Evolutionary conservation across 2,888 invertebrate genomes (phyloP).

Genomic region (Pogonocherus hispidulus): DNA sequence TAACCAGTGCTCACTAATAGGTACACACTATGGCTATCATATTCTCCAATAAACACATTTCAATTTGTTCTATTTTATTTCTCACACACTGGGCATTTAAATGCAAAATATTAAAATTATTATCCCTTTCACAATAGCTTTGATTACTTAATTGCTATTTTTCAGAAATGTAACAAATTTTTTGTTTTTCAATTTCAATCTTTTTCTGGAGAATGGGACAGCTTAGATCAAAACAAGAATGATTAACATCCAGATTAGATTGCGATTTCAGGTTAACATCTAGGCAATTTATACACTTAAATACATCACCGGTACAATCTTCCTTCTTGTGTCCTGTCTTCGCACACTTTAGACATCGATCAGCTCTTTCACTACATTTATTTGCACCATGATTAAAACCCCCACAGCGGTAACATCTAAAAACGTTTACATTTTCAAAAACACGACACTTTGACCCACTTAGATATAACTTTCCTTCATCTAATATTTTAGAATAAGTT

Average conservation of each 20-base stretch:
- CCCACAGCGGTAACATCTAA: not conserved
- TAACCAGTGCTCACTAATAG: not conserved
- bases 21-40: no score
- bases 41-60: no score
- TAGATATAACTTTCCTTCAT: not conserved
- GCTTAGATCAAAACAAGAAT: not conserved
- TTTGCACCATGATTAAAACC: not conserved
- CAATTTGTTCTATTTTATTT: no score
- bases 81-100: no score
- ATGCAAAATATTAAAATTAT: no score
- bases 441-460: not conserved
- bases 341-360: not conserved
- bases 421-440: not conserved
- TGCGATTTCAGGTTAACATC: not conserved
- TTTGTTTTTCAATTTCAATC: not conserved
- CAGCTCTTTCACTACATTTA: not conserved
- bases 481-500: not conserved
- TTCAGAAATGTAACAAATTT: not conserved
- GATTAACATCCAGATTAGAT: not conserved
- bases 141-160: not conserved
- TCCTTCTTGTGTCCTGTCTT: not conserved
- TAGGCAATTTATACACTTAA: no score
- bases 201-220: not conserved
- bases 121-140: no score
- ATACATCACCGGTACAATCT: not conserved